phyloP scores from a whole-genome alignment of 2,113 vertebrate species.

The Sinocyclocheilus rhinocerous region DNA sequence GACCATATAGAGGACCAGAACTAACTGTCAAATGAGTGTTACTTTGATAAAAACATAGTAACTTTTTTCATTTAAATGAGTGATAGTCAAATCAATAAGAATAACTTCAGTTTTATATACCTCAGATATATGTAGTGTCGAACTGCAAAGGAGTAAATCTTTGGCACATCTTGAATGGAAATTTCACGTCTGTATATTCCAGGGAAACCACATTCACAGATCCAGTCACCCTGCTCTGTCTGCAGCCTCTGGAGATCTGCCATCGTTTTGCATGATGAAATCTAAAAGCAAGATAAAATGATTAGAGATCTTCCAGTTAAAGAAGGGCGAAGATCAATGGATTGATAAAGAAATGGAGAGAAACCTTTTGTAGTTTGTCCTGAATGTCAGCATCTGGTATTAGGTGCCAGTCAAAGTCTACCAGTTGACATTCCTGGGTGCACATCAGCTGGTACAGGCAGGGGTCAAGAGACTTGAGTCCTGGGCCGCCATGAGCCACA shows the following conservation, averaged over 20 bases:
- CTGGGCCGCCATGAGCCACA: conserved; percentile 68
- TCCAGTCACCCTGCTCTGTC: conserved; percentile 66
- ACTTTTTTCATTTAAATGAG: not conserved
- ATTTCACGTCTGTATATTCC: conserved; percentile 55
- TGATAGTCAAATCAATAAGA: not conserved
- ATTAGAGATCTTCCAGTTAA: not conserved
- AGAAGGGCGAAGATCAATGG: not conserved
- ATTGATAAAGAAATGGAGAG: not conserved
- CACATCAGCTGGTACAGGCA: conserved; percentile 72
- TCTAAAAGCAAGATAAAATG: conserved; percentile 20
- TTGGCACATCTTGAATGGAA: conserved; percentile 56
- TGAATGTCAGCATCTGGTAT: conserved; percentile 61
- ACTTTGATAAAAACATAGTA: not conserved
- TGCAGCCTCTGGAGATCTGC: conserved; percentile 49
- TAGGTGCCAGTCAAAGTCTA: conserved; percentile 65
- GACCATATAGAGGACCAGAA: not conserved
- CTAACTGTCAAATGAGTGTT: not conserved
- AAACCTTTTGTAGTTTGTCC: conserved; percentile 64
- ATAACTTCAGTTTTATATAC: conserved; percentile 45
- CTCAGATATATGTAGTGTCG: conserved; percentile 70
- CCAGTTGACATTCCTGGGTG: conserved; percentile 54
- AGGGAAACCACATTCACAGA: conserved; percentile 62
- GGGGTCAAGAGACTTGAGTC: conserved; percentile 66
- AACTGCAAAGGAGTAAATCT: conserved; percentile 62
- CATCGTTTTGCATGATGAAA: conserved; percentile 43